Evolutionary conservation across 2,888 invertebrate species (phyloP).

Genomic region (Dexiosoma caninum): DNA sequence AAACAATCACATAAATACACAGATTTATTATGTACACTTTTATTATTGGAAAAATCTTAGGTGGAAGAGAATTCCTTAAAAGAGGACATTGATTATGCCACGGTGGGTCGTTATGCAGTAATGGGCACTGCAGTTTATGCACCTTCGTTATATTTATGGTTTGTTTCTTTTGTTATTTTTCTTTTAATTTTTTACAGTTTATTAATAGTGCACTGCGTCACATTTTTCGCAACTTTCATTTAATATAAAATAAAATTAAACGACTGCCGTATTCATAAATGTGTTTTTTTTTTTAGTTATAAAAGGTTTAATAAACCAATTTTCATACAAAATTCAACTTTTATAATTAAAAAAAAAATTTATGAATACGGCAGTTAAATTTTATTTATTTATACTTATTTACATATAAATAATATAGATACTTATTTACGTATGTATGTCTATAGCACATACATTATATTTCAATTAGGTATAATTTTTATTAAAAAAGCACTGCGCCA

Average conservation of each 20-base stretch:
- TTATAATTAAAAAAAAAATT: too few relatives aligned
- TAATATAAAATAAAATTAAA: too few relatives aligned
- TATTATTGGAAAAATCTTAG: constrained; percentile 64
- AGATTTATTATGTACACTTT: constrained; percentile 52
- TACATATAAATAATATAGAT: neutral
- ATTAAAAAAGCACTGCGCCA: constrained; percentile 18
- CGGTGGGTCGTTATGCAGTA: constrained; percentile 81
- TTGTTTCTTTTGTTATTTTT: constrained; percentile 68
- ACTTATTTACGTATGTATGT: neutral
- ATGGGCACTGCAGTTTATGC: constrained; percentile 82
- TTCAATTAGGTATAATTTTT: neutral
- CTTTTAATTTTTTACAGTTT: constrained; percentile 23
- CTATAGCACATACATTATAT: too few relatives aligned
- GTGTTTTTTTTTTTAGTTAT: too few relatives aligned
- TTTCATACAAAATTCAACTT: too few relatives aligned
- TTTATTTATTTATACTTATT: neutral
- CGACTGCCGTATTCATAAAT: too few relatives aligned
- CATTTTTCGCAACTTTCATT: constrained; percentile 15
- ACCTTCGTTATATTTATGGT: constrained; percentile 82
- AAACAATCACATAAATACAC: constrained; percentile 19
- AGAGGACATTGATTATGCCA: constrained; percentile 79
- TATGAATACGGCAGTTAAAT: too few relatives aligned
- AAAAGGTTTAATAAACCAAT: too few relatives aligned
- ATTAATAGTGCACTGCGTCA: neutral
- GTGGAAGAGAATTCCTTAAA: constrained; percentile 66